A percentile compares a stretch with the other conserved stretches of the same genome.
These are phyloP conservation scores for Grantiella picta DNA, from an alignment of 2,113 vertebrate genomes.

Conservation along the genomic window DNA sequence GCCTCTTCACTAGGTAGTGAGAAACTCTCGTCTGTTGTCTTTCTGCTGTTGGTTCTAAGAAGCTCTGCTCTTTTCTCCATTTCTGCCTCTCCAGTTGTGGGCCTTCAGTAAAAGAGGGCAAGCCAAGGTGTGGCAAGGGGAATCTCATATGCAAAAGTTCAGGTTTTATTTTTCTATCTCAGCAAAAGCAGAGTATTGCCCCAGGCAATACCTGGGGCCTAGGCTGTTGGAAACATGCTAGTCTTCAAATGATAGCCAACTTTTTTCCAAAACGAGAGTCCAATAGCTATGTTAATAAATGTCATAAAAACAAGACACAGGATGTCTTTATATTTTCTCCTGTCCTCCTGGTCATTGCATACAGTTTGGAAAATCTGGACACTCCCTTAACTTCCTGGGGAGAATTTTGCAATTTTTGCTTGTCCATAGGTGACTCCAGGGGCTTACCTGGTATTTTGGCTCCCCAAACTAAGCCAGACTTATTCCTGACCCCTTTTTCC, in stretches of 20 bases:
- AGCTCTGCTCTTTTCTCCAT: not conserved
- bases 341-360: not conserved
- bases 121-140: not conserved
- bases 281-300: constrained; percentile 6
- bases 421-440: not conserved
- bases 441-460: not conserved
- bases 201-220: not conserved
- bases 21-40: not conserved
- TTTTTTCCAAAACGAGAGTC: not conserved
- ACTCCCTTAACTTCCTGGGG: not conserved
- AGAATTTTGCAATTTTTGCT: not conserved
- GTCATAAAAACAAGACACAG: constrained; percentile 21
- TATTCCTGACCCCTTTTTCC: not conserved
- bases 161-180: not conserved
- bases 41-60: not conserved
- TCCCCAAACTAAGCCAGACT: not conserved
- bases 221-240: not conserved
- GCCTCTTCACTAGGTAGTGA: not conserved
- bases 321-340: not conserved
- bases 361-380: not conserved
- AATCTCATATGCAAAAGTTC: not conserved
- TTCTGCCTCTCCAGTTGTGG: not conserved
- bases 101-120: not conserved
- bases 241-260: not conserved
- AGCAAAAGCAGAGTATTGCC: not conserved